Evolutionary conservation across 1,140 invertebrate genomes (phyloP).

Genomic region (Bombus turneri): DNA sequence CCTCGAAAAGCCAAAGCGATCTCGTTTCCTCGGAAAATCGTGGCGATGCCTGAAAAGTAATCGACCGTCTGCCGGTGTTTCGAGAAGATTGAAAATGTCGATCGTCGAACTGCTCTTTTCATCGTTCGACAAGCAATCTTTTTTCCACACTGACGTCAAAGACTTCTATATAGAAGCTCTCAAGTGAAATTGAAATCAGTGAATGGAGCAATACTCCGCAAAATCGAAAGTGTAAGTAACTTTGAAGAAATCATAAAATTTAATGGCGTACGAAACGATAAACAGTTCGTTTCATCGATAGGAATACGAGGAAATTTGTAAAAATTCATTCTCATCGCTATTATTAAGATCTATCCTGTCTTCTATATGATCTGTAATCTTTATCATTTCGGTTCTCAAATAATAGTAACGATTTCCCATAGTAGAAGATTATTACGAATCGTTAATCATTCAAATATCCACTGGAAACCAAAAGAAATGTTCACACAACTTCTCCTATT

Average conservation of each 20-base stretch:
- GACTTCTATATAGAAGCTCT: neutral
- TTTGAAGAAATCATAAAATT: neutral
- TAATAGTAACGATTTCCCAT: neutral
- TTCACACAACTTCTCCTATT: neutral
- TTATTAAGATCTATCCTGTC: neutral
- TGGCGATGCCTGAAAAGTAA: constrained; percentile 10
- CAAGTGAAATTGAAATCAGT: neutral
- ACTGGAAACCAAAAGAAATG: neutral
- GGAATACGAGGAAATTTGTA: neutral
- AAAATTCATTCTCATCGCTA: neutral
- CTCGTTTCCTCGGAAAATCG: constrained; percentile 57
- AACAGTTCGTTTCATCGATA: neutral
- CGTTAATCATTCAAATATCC: neutral
- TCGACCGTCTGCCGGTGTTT: neutral
- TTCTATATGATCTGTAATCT: neutral
- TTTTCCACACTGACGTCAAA: too few species aligned
- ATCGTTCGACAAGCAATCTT: neutral
- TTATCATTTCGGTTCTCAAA: neutral
- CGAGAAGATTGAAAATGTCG: neutral
- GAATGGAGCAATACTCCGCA: neutral
- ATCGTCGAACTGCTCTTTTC: too few species aligned
- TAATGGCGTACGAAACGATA: neutral
- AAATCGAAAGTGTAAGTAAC: neutral
- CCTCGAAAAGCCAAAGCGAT: constrained; percentile 46
- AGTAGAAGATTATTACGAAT: neutral